These are phyloP conservation scores for Sycobia sp. DNA, from an alignment of 1,140 invertebrate species.

Conservation along the genomic window DNA sequence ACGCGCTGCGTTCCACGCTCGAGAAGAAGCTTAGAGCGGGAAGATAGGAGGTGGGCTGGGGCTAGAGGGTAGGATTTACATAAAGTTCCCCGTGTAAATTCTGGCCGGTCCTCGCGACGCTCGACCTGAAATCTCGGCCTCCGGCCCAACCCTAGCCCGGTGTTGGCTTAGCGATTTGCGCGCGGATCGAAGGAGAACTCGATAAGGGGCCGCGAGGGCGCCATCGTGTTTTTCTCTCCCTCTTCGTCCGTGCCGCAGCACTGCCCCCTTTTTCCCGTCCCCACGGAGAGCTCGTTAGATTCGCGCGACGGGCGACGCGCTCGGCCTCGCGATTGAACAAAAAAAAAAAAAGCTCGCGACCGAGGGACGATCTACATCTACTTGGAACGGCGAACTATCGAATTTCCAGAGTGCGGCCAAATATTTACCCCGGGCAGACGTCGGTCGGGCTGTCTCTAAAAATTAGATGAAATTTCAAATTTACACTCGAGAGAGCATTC, in stretches of 20 bases:
- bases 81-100: conserved; percentile 7
- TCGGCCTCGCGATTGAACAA: too few relatives aligned
- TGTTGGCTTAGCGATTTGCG: not conserved
- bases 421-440: conserved; percentile 8
- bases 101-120: not conserved
- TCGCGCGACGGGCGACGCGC: not conserved
- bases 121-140: too few relatives aligned
- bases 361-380: too few relatives aligned
- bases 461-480: too few relatives aligned
- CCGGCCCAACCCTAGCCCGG: not conserved
- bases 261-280: not conserved
- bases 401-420: not conserved
- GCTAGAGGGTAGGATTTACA: conserved; percentile 26
- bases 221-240: not conserved
- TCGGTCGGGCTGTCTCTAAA: too few relatives aligned
- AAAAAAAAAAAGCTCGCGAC: not conserved
- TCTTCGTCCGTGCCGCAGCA: not conserved
- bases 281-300: not conserved
- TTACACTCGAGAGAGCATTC: too few relatives aligned
- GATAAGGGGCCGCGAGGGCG: too few relatives aligned
- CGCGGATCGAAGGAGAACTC: too few relatives aligned
- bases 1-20: conserved; percentile 11
- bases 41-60: too few relatives aligned
- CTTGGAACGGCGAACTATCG: too few relatives aligned
- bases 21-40: conserved; percentile 20